phyloP scores from a whole-genome alignment of 2,113 vertebrate species.

The Phalacrocorax aristotelis region DNA sequence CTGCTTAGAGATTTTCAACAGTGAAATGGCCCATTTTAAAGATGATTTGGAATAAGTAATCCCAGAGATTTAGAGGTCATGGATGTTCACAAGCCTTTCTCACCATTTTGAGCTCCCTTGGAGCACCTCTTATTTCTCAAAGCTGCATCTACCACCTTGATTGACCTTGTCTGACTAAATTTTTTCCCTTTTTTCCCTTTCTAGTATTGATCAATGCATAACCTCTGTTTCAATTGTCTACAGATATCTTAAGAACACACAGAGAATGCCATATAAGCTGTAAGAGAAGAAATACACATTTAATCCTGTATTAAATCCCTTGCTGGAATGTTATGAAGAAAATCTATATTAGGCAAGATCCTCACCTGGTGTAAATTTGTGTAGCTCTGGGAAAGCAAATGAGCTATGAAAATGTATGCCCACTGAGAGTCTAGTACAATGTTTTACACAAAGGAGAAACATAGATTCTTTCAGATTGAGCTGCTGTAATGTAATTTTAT shows the following conservation, averaged over 20 bases:
- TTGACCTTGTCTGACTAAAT: neutral
- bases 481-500: neutral
- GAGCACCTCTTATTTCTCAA: neutral
- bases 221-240: neutral
- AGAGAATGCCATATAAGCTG: neutral
- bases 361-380: neutral
- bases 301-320: constrained; percentile 14
- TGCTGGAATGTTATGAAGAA: neutral
- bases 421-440: neutral
- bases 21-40: neutral
- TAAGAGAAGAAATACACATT: constrained; percentile 1
- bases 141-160: neutral
- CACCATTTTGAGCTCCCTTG: neutral
- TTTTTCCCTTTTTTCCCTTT: neutral
- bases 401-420: neutral
- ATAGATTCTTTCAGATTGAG: neutral
- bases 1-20: neutral
- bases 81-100: neutral
- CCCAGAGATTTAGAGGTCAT: neutral
- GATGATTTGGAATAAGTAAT: neutral
- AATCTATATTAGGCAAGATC: neutral
- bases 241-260: neutral
- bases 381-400: neutral
- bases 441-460: neutral
- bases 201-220: neutral